These are phyloP conservation scores for Drosophila nikananu DNA, from an alignment of 1,140 invertebrate species.

Conservation along the genomic window DNA sequence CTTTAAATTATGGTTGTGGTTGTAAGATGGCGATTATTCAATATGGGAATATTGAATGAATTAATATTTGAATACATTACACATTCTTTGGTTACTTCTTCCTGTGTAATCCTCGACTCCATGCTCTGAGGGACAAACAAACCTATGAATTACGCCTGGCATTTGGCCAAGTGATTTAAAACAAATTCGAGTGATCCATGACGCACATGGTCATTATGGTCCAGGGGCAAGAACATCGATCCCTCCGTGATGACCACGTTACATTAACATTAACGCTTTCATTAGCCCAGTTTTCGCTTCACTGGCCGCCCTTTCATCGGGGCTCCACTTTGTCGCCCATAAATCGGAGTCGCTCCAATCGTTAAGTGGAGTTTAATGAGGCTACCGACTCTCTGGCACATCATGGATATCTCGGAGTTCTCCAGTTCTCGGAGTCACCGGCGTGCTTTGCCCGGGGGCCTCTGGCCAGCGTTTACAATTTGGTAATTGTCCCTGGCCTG, in stretches of 20 bases:
- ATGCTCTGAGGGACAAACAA: constrained; percentile 25
- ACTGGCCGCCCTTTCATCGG: constrained; percentile 57
- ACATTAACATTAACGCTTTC: constrained; percentile 78
- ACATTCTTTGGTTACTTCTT: neutral
- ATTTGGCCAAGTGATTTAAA: constrained; percentile 72
- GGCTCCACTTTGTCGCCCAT: constrained; percentile 65
- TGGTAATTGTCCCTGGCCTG: constrained; percentile 73
- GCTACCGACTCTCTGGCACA: constrained; percentile 16
- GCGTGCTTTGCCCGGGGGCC: constrained; percentile 65
- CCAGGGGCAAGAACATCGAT: constrained; percentile 22
- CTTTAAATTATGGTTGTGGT: no score
- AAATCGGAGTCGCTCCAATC: constrained; percentile 66
- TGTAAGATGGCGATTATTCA: no score
- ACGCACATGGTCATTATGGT: constrained; percentile 11
- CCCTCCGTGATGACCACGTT: constrained; percentile 21
- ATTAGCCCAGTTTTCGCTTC: constrained; percentile 74
- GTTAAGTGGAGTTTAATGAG: constrained; percentile 79
- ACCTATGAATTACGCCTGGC: constrained; percentile 68
- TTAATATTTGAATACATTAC: neutral
- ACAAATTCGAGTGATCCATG: constrained; percentile 56
- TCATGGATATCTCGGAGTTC: constrained; percentile 2
- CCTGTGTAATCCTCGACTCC: neutral
- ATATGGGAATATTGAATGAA: neutral
- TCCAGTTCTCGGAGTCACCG: constrained; percentile 13
- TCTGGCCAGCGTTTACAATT: constrained; percentile 66